Percentiles rank a stretch among this genome's conserved stretches.
These are phyloP conservation scores for Sitodiplosis mosellana DNA, from an alignment of 1,140 invertebrate genomes.

Conservation along the genomic window DNA sequence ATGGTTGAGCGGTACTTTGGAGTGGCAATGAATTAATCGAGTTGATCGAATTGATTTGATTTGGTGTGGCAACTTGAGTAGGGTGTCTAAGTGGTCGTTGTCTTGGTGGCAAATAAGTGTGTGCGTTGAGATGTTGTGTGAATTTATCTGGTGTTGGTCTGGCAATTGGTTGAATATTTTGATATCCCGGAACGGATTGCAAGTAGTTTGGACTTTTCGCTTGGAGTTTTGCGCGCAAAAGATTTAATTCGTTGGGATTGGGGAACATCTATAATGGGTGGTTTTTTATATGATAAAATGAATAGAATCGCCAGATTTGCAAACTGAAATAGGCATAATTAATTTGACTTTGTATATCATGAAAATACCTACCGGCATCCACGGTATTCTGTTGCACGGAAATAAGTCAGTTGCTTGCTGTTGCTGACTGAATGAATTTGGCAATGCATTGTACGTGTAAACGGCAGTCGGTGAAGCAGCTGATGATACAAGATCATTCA, in stretches of 20 bases:
- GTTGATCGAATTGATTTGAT: too few species aligned
- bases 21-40: too few species aligned
- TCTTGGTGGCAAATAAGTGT: conserved; percentile 1
- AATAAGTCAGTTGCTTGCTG: conserved; percentile 35
- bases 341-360: too few species aligned
- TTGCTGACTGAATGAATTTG: conserved; percentile 5
- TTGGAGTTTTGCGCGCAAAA: conserved; percentile 10
- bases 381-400: conserved; percentile 55
- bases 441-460: too few species aligned
- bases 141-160: conserved; percentile 7
- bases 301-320: too few species aligned
- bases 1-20: too few species aligned
- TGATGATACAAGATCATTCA: too few species aligned
- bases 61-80: conserved; percentile 7
- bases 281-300: too few species aligned
- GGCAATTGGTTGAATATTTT: conserved; percentile 11
- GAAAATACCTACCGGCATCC: conserved; percentile 55
- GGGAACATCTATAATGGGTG: too few species aligned
- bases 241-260: conserved; percentile 20
- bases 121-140: conserved; percentile 5
- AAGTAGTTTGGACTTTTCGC: conserved; percentile 11
- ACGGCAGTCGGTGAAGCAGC: too few species aligned
- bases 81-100: conserved; percentile 17
- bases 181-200: conserved; percentile 5
- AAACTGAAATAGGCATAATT: too few species aligned